These are phyloP conservation scores for Tribolium castaneum DNA, from an alignment of 1,140 invertebrate species.

Conservation along the genomic window DNA sequence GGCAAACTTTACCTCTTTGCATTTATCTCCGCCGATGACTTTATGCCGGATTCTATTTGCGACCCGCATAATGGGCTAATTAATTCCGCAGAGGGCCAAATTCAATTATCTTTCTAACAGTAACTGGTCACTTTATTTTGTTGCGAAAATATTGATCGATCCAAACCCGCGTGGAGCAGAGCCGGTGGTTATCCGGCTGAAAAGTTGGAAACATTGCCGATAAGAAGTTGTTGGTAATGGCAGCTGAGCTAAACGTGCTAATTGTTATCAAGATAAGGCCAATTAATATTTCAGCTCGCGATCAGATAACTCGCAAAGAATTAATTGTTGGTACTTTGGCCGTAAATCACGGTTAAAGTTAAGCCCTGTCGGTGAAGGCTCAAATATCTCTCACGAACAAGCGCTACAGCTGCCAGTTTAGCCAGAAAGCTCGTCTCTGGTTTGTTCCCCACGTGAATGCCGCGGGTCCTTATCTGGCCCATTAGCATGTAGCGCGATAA, in stretches of 20 bases:
- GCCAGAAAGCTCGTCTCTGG: neutral
- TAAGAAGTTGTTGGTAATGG: slow-evolving; percentile 33
- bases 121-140: too few species aligned
- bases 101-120: neutral
- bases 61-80: neutral
- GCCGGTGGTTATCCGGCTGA: neutral
- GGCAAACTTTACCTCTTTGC: slow-evolving; percentile 28
- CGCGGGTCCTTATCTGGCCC: slow-evolving; percentile 45
- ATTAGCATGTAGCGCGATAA: slow-evolving; percentile 46
- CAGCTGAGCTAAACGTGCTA: slow-evolving; percentile 38
- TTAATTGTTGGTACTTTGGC: slow-evolving; percentile 39
- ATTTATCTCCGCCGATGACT: slow-evolving; percentile 2
- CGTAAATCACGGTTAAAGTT: slow-evolving; percentile 38
- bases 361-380: slow-evolving; percentile 31
- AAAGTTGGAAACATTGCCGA: slow-evolving; percentile 19
- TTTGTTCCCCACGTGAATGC: slow-evolving; percentile 8
- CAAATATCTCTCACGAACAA: slow-evolving; percentile 35
- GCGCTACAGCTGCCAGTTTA: slow-evolving; percentile 41
- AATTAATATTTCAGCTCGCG: slow-evolving; percentile 38
- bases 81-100: neutral
- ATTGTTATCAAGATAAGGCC: slow-evolving; percentile 41
- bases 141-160: neutral
- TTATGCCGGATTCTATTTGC: slow-evolving; percentile 1
- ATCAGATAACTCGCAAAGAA: slow-evolving; percentile 36
- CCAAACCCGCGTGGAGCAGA: neutral